A percentile compares a stretch with the other conserved stretches of the same genome.
Conservation (phyloP, 2,797 vertebrate genomes). For the Gallinago nigripennis region DNA sequence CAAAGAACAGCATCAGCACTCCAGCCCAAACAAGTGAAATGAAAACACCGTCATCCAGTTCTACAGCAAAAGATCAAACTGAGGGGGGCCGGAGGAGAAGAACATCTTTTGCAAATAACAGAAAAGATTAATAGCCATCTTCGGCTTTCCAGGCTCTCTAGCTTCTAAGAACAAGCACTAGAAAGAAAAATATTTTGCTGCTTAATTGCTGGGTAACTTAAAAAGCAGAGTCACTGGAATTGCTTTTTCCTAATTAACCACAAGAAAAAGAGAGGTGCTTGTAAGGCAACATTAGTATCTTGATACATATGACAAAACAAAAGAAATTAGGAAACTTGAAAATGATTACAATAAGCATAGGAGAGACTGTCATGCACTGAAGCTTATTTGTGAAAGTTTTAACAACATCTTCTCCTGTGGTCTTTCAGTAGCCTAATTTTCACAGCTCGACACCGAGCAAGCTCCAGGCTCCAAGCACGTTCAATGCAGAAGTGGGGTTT, state of each 20-base stretch:
- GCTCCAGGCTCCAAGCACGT: not conserved
- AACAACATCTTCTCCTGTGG: not conserved
- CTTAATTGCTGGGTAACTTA: not conserved
- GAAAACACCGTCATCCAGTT: not conserved
- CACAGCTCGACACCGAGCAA: not conserved
- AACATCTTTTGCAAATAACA: not conserved
- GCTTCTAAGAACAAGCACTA: not conserved
- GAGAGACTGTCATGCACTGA: not conserved
- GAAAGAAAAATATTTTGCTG: not conserved
- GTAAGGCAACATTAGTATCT: not conserved
- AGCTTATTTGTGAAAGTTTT: not conserved
- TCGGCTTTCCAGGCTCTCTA: not conserved
- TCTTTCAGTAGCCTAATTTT: not conserved
- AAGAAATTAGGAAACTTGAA: not conserved
- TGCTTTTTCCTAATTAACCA: constrained; percentile 19
- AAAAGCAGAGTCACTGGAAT: not conserved
- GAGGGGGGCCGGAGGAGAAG: not conserved
- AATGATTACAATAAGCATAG: not conserved
- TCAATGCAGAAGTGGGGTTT: not conserved
- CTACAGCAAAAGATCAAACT: not conserved
- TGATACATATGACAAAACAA: not conserved
- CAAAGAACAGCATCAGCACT: not conserved
- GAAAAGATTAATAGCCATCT: not conserved
- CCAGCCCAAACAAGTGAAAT: not conserved
- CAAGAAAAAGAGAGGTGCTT: not conserved